Evolutionary conservation across 2,113 vertebrate species (phyloP), one percentile per base, ranked within the genome.

Genomic region (Anthoscopus minutus): DNA sequence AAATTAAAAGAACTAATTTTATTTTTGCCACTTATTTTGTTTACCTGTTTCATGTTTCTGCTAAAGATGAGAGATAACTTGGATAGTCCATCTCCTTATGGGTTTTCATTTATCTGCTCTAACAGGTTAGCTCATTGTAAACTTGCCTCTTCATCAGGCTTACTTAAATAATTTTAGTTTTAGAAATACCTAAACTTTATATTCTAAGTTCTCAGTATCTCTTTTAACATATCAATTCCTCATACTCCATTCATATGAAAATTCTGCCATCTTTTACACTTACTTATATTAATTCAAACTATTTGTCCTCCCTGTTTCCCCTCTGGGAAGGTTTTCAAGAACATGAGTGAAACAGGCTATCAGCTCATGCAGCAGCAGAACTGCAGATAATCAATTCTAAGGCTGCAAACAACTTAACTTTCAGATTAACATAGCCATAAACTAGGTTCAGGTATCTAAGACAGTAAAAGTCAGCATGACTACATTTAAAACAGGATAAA

Each of bases 401-500:
- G 37, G 48, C 37, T 56, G 33, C 79, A 84, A 93, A 80, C 40
- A 73, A 42, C 51, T 54, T 85, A 74, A 85, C 45, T 65, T 86
- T 48, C 87, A 67, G 70, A 54, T 61, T 51, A 96, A 56, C 6
- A 4, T 48, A 51, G 37, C 40, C 81, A 76, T 48, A 79, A 86
- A 48, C 28, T 48, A 92, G 44, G 19, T 89, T 33, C 23, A 84
- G 64, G 35, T 73, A 91, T 72, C 44, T 77, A 51, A 67, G 74
- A 85, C 4, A 83, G 64, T 15, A 89, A 92, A 94, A 85, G 76
- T 74, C 50, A 83, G 15, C 30, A 44, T 54, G 74, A 66, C 45
- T 56, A 93, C 40, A 91, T 83, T 94, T 89, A 91, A n/a, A n/a
- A 93, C 66, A 82, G 54, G 58, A 47, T 71, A 82, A 94, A 72